phyloP scores from a whole-genome alignment of 2,797 vertebrate genomes.

The Picus viridis region DNA sequence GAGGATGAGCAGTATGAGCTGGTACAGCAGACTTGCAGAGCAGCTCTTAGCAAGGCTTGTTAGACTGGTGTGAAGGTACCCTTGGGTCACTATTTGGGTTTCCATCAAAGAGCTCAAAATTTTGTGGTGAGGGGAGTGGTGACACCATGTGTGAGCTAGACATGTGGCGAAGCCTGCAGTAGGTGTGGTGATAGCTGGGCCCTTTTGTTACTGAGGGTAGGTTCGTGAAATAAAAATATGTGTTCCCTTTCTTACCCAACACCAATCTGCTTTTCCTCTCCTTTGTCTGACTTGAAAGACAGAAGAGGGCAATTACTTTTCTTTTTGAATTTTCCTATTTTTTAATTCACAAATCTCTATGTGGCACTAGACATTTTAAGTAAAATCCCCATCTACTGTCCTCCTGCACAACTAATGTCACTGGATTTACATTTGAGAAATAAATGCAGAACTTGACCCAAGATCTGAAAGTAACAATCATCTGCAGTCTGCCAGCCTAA shows the following conservation, averaged over 20 bases:
- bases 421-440: neutral
- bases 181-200: fast-evolving
- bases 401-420: neutral
- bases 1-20: neutral
- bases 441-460: neutral
- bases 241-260: neutral
- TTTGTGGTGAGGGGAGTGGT: neutral
- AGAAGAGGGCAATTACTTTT: neutral
- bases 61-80: neutral
- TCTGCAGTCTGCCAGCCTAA: neutral
- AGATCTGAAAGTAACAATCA: neutral
- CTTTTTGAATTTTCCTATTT: neutral
- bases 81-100: neutral
- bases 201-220: neutral
- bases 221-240: neutral
- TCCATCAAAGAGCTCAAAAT: neutral
- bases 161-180: neutral
- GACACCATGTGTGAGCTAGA: fast-evolving
- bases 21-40: neutral
- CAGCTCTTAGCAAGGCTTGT: neutral
- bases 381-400: fast-evolving
- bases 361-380: neutral
- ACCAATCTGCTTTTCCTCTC: neutral
- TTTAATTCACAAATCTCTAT: neutral
- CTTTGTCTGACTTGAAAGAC: neutral